phyloP scores from a whole-genome alignment of 2,797 vertebrate genomes.

The Sebastes steindachneri region DNA sequence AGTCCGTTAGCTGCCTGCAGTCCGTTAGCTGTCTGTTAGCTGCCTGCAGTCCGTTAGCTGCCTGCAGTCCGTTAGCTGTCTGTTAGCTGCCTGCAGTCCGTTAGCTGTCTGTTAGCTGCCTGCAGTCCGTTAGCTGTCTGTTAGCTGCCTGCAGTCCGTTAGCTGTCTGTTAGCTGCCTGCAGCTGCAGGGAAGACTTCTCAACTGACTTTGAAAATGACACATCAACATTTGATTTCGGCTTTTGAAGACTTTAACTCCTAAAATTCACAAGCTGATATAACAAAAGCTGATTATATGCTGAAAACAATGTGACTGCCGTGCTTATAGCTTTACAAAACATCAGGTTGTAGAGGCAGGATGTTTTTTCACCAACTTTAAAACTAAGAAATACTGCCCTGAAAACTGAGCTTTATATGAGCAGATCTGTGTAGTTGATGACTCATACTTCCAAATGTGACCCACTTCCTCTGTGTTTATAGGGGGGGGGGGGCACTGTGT shows the following conservation, averaged over 20 bases:
- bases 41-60: too few species aligned
- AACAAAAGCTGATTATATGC: background rate
- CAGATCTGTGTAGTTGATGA: conserved; percentile 11
- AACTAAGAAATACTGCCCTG: background rate
- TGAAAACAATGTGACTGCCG: background rate
- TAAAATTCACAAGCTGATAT: background rate
- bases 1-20: too few species aligned
- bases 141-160: too few species aligned
- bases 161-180: too few species aligned
- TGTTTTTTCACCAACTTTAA: too few species aligned
- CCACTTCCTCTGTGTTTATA: background rate
- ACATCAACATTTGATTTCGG: background rate
- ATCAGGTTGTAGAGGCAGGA: too few species aligned
- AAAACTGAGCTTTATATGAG: background rate
- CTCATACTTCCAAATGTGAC: background rate
- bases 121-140: too few species aligned
- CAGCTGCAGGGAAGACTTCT: background rate
- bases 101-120: too few species aligned
- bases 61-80: too few species aligned
- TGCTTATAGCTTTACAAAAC: background rate
- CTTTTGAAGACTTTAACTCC: background rate
- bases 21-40: too few species aligned
- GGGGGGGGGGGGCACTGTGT: conserved; percentile 14
- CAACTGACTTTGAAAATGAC: background rate
- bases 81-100: too few species aligned